Percentiles rank a stretch among this genome's conserved stretches.
These are phyloP conservation scores for Neolamprologus cancellatus DNA, from an alignment of 2,113 vertebrate species.

Conservation along the genomic window DNA sequence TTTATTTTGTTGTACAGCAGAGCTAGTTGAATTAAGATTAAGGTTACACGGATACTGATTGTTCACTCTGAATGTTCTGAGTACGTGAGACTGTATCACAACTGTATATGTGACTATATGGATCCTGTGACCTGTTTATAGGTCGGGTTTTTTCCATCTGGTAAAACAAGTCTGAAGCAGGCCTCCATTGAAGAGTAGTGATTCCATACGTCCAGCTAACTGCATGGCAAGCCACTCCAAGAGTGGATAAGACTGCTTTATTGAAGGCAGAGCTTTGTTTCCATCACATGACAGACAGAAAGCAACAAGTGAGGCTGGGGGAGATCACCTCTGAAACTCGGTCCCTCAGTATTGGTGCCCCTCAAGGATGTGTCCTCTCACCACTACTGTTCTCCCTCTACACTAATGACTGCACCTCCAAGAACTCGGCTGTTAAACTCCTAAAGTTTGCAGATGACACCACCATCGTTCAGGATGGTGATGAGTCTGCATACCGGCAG, in stretches of 20 bases:
- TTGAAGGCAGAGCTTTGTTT: not conserved
- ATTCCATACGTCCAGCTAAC: not conserved
- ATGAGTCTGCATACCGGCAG: not conserved
- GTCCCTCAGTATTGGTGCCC: fast-evolving
- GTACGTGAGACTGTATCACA: not conserved
- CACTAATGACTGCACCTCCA: fast-evolving
- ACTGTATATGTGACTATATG: not conserved
- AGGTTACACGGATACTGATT: not conserved
- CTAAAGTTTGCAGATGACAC: not conserved
- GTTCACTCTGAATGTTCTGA: not conserved
- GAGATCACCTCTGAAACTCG: not conserved
- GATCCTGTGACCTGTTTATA: not conserved
- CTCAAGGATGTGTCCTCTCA: not conserved
- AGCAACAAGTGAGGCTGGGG: not conserved
- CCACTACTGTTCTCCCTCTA: not conserved
- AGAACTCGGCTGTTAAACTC: not conserved
- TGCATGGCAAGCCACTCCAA: not conserved
- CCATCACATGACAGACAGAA: not conserved
- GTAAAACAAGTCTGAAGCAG: not conserved
- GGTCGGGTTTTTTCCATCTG: not conserved
- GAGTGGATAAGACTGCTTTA: not conserved
- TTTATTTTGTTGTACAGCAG: not conserved
- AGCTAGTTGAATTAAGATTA: not conserved
- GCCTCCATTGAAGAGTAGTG: not conserved
- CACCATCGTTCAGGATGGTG: not conserved